Conservation (phyloP, 2,888 invertebrate genomes). For the Cecidostiba fungosa region DNA sequence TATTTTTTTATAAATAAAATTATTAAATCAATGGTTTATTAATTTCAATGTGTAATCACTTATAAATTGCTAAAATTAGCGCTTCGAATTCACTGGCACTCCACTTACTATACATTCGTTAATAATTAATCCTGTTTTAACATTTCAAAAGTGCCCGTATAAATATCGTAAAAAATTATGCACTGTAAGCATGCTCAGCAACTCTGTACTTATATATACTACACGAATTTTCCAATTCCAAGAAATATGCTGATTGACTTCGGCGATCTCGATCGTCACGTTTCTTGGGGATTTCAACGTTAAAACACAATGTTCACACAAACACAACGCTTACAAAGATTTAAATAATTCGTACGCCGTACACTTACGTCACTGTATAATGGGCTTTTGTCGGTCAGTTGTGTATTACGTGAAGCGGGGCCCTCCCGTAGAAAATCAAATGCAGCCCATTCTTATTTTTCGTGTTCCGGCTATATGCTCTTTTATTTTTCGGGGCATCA, state of each 20-base stretch:
- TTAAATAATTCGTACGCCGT: neutral
- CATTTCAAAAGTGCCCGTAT: no score
- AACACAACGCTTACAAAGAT: neutral
- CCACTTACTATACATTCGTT: no score
- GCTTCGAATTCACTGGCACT: no score
- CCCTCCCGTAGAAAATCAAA: neutral
- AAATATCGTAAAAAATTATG: neutral
- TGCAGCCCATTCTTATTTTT: slow-evolving; percentile 1
- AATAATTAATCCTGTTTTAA: no score
- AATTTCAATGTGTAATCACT: no score
- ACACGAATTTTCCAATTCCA: neutral
- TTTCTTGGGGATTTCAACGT: neutral
- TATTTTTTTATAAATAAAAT: no score
- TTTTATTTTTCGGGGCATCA: neutral
- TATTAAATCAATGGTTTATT: no score
- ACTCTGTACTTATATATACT: neutral
- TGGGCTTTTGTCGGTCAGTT: neutral
- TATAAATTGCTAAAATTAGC: no score
- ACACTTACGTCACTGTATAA: neutral
- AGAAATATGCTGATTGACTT: neutral
- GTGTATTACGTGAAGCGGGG: neutral
- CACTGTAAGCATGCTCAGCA: neutral
- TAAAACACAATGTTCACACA: neutral
- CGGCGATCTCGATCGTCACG: neutral
- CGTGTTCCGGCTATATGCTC: neutral